Base-by-base conservation (phyloP, 2,113 vertebrate species). In the Rhabdornis inornatus region DNA sequence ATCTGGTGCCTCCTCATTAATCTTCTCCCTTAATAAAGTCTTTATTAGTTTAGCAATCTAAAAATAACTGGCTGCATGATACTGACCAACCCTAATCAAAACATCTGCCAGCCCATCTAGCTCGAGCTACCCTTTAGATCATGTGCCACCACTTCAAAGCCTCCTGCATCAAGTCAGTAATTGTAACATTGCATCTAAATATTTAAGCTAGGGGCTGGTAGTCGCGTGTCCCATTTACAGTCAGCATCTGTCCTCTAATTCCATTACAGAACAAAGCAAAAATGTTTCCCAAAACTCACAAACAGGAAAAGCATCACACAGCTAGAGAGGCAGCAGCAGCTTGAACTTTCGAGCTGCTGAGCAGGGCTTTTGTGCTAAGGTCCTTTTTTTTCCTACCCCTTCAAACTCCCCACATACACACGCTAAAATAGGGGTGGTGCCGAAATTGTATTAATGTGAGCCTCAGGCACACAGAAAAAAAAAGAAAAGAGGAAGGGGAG, bases 401-500 rank as follows among this genome's bases (percentile, higher is more conserved):
- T 61, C 89, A 49, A 88, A 65, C 95, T 90, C 88, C 82, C 72
- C 85, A 66, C 94, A 95, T 90, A 97, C 97, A 97, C 94, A 88
- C 77, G 87, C 86, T 95, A 94, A 97, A 97, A 97, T 94, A 97
- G 97, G 97, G 98, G 97, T 98, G 98, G 97, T 98, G 96, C 97
- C 96, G 97, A 98, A 98, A 98, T 98, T 97, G 98, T 98, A 97
- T 97, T 98, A 98, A 98, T 98, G 98, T 98, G 98, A 97, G 98
- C 99, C 98, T 98, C 97, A 83, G 98, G 99, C 98, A 97, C 85
- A 91, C n/a, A 90, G 90, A 33, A 59, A 85, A 65, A 64, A 93
- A 95, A 91, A 89, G 60, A 98, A 96, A 96, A 92, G 85, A 94
- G 90, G 83, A 84, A 93, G 79, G 94, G 91, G 91, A 86, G 89